Conservation (phyloP, 2,113 vertebrate species). For the Rhineura floridana region DNA sequence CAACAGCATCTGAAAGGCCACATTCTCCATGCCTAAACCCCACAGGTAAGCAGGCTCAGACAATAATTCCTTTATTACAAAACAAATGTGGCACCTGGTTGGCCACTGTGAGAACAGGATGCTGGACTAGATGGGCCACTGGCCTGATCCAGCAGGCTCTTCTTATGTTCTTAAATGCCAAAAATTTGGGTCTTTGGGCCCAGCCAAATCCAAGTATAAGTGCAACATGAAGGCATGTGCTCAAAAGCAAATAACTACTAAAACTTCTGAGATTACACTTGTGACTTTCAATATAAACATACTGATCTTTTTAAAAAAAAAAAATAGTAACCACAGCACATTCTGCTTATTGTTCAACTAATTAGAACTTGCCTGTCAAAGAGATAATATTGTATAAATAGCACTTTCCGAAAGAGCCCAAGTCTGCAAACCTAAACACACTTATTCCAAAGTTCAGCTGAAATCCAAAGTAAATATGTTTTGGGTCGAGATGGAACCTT, state of each 20-base stretch:
- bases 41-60: no score
- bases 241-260: not conserved
- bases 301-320: not conserved
- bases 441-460: not conserved
- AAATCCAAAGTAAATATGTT: not conserved
- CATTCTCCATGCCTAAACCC: no score
- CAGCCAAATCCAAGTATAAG: no score
- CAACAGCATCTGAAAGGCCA: no score
- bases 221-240: no score
- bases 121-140: no score
- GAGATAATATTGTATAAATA: not conserved
- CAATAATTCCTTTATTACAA: no score
- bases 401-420: not conserved
- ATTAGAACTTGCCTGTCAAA: not conserved
- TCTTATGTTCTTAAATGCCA: no score
- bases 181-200: no score
- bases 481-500: not conserved
- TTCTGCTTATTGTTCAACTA: not conserved
- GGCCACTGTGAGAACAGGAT: no score
- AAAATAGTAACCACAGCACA: not conserved
- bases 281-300: not conserved
- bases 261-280: not conserved
- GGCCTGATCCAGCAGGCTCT: no score
- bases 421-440: not conserved
- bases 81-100: no score